Base-by-base conservation (phyloP, 2,888 invertebrate genomes). In the Cryptus viduatorius region DNA sequence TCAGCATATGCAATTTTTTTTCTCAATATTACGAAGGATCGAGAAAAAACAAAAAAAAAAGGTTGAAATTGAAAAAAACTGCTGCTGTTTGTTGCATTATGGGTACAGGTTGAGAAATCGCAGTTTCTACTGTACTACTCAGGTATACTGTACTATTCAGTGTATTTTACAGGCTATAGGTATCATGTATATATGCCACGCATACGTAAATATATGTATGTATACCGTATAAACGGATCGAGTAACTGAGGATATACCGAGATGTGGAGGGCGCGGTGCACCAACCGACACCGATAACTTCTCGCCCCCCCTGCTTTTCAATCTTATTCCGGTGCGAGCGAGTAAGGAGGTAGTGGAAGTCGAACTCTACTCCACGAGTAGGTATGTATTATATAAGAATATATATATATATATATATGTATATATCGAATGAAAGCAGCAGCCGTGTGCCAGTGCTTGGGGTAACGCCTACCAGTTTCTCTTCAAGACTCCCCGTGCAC, bases 401-500 rank as follows among this genome's bases (percentile, higher is more conserved):
- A 37, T 37, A 37, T 37, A 1, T 24, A 24, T 24, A 24, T 24
- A 24, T 37, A 37, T 37, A 37, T 37, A 37, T 37, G 7, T 0
- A 8, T 37, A 37, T 37, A 29, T n/a, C 65, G 71, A 65, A 79
- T 83, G 59, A 75, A 76, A 82, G 84, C 75, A 82, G 73, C 84
- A 80, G 68, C 73, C 77, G 78, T 82, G 81, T 84, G 79, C 81
- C 64, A 50, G 71, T 42, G 68, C 59, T 81, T 50, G 50, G 81
- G 84, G 84, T 79, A 84, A 82, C 84, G 84, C 81, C 84, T 84
- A 73, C 78, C 56, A 67, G 84, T 73, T 84, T 81, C 72, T 79
- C 79, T 79, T 8, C 73, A n/a, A 46, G 61, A 61, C 61, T 50
- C 37, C 42, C 10, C 37, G 14, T 50, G 65, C 65, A 53, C 31